These are phyloP conservation scores for Lontra canadensis DNA, from an alignment of 2,113 vertebrate genomes.

Conservation along the genomic window DNA sequence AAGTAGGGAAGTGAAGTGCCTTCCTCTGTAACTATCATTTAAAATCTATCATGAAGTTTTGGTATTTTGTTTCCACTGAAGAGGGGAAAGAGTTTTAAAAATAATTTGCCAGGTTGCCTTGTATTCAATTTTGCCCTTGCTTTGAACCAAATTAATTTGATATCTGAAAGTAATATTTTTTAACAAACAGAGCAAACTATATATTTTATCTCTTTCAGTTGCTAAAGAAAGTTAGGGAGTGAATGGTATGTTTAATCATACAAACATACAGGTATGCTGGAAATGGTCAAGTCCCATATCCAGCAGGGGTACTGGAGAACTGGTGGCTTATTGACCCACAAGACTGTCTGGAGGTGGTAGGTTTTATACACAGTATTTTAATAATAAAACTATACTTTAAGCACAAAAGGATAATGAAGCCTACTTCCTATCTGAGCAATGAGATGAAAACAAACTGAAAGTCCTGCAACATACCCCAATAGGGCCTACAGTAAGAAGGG, in stretches of 20 bases:
- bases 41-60: neutral
- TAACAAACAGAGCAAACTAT: neutral
- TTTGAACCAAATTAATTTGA: neutral
- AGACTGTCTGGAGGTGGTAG: neutral
- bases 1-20: neutral
- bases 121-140: neutral
- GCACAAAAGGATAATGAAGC: neutral
- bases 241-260: neutral
- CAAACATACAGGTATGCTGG: neutral
- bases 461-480: accelerated
- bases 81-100: neutral
- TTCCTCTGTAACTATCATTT: neutral
- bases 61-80: neutral
- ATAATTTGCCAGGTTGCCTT: neutral
- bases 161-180: neutral
- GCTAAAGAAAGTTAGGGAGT: neutral
- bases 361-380: neutral
- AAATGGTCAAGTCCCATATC: neutral
- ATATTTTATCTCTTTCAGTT: neutral
- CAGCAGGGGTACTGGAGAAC: neutral
- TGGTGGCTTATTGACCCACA: neutral
- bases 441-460: neutral
- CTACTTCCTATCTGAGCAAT: neutral
- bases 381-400: neutral
- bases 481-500: neutral